A percentile compares a stretch with the other conserved stretches of the same genome.
phyloP scores from a whole-genome alignment of 2,888 invertebrate species.

The Saturnia pavonia region DNA sequence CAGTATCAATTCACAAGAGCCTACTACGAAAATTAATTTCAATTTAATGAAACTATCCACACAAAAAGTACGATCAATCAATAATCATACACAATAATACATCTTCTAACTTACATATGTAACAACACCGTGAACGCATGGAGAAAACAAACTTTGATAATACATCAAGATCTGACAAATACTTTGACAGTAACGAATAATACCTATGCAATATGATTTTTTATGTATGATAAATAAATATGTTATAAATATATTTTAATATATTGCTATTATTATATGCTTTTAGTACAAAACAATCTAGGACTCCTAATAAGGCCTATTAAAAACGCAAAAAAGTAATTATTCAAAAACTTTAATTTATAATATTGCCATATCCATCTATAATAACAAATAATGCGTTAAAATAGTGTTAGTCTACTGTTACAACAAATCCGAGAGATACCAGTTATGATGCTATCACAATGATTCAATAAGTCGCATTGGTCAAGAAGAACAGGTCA shows the following conservation, averaged over 20 bases:
- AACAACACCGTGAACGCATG: not conserved
- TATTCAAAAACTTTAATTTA: not conserved
- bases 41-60: not conserved
- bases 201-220: not conserved
- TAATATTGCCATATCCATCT: not conserved
- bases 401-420: not conserved
- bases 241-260: not conserved
- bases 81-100: not conserved
- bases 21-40: not conserved
- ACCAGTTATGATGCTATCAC: slow-evolving; percentile 36
- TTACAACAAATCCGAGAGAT: slow-evolving; percentile 3
- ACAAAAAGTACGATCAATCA: not conserved
- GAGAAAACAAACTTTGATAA: not conserved
- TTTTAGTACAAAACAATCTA: not conserved
- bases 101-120: not conserved
- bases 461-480: slow-evolving; percentile 40
- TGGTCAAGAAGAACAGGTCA: slow-evolving; percentile 46
- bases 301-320: not conserved
- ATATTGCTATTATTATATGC: not conserved
- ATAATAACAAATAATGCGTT: not conserved
- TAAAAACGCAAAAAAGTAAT: not conserved
- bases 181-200: not conserved
- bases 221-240: not conserved
- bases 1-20: not conserved
- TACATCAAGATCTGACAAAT: not conserved